phyloP scores from a whole-genome alignment of 2,113 vertebrate species.

The Psittacula cyanocephala region DNA sequence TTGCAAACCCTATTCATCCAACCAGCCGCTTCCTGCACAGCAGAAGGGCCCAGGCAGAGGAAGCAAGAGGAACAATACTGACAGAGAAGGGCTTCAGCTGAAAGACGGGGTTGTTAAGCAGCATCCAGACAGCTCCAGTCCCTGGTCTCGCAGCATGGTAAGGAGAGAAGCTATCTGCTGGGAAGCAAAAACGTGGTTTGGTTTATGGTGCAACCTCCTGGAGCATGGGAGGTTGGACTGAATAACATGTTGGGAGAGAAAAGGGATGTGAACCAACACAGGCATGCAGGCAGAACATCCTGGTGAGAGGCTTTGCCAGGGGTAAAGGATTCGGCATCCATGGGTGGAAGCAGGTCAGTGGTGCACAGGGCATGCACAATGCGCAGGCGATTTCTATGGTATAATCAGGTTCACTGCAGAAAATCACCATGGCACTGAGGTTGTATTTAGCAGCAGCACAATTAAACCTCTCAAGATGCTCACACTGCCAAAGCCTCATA shows the following conservation, averaged over 20 bases:
- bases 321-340: background rate
- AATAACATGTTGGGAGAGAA: background rate
- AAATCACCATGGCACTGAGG: background rate
- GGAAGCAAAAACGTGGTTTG: background rate
- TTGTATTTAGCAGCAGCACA: background rate
- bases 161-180: background rate
- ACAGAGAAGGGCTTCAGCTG: slow-evolving; percentile 1
- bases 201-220: background rate
- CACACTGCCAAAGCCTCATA: background rate
- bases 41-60: background rate
- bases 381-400: background rate
- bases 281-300: background rate
- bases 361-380: background rate
- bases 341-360: background rate
- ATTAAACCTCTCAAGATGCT: background rate
- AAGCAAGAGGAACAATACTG: background rate
- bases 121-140: background rate
- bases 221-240: background rate
- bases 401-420: background rate
- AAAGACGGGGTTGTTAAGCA: slow-evolving; percentile 1
- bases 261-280: background rate
- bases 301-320: background rate
- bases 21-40: rapidly evolving
- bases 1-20: background rate
- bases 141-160: background rate